Evolutionary conservation across 2,888 invertebrate species (phyloP).

Genomic region (Ormyrus labotus): DNA sequence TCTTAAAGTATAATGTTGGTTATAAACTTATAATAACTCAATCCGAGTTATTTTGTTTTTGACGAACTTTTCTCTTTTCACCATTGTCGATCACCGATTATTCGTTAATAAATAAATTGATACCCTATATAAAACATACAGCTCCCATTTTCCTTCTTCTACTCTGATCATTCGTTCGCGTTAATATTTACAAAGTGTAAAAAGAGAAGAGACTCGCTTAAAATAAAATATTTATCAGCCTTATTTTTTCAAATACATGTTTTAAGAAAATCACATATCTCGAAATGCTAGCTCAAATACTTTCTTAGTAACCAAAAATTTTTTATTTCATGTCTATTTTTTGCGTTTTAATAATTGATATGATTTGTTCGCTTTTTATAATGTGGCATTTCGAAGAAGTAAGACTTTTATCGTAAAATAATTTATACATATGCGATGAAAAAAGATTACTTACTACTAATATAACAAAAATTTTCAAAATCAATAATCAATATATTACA

Average conservation of each 20-base stretch:
- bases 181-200: conserved; percentile 70
- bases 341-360: conserved; percentile 33
- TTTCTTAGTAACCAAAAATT: background rate
- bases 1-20: conserved; percentile 52
- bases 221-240: conserved; percentile 62
- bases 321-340: conserved; percentile 16
- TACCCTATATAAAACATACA: conserved; percentile 71
- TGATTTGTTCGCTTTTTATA: conserved; percentile 27
- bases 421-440: background rate
- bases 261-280: conserved; percentile 24
- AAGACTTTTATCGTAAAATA: background rate
- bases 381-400: conserved; percentile 9
- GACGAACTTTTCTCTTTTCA: conserved; percentile 55
- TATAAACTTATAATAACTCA: conserved; percentile 51
- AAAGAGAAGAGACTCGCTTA: conserved; percentile 61
- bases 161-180: conserved; percentile 37
- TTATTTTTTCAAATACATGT: conserved; percentile 33
- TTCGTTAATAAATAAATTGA: conserved; percentile 73
- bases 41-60: conserved; percentile 43
- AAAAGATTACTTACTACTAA: too few relatives aligned
- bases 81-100: conserved; percentile 59
- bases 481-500: too few relatives aligned
- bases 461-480: too few relatives aligned
- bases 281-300: background rate
- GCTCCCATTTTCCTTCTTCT: conserved; percentile 62